Evolutionary conservation across 2,888 invertebrate genomes (phyloP).

Genomic region (Metacarcinus magister): DNA sequence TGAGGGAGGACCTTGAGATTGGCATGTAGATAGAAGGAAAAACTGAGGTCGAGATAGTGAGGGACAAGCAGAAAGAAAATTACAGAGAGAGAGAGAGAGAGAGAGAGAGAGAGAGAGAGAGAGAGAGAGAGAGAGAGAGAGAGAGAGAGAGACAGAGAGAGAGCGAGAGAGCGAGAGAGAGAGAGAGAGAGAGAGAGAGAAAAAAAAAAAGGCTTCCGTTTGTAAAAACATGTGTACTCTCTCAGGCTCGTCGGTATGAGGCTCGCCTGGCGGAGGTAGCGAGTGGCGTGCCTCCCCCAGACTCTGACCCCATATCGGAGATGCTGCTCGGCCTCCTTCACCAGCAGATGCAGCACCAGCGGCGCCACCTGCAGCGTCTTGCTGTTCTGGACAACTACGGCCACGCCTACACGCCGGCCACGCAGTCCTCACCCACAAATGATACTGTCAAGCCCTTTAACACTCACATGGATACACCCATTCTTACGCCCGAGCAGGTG

Average conservation of each 20-base stretch:
- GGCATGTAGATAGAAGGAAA: not conserved
- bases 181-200: not conserved
- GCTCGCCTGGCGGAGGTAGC: constrained; percentile 66
- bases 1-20: not conserved
- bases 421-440: not conserved
- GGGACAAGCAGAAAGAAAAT: not conserved
- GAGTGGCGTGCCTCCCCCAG: constrained; percentile 71
- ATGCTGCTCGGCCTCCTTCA: constrained; percentile 76
- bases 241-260: constrained; percentile 69
- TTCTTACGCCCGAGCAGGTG: constrained; percentile 73
- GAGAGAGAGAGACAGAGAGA: constrained; percentile 20
- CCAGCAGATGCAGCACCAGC: constrained; percentile 72
- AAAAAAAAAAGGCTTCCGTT: too few relatives aligned
- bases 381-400: not conserved
- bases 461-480: not conserved
- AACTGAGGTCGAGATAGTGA: not conserved
- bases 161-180: not conserved
- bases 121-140: constrained; percentile 48
- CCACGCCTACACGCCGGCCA: not conserved
- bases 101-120: constrained; percentile 48
- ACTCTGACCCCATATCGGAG: constrained; percentile 81
- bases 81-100: constrained; percentile 47
- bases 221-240: not conserved
- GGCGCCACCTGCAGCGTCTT: constrained; percentile 60
- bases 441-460: not conserved